A percentile compares a stretch with the other conserved stretches of the same genome.
Conservation (phyloP, 2,113 vertebrate genomes). For the Ammodytes dubius region DNA sequence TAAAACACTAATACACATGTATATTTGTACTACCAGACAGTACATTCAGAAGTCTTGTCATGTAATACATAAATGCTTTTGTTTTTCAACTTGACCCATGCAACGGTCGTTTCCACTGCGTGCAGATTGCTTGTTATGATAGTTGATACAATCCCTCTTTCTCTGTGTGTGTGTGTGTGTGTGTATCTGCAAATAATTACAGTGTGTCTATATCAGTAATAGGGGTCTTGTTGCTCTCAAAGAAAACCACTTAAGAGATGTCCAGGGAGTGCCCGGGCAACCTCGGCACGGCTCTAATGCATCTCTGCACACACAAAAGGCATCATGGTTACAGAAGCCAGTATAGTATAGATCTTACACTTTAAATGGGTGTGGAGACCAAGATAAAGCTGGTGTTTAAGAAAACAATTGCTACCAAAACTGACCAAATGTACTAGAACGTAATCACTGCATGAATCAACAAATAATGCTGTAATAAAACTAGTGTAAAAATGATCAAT, state of each 20-base stretch:
- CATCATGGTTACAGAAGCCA: neutral
- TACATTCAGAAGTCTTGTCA: neutral
- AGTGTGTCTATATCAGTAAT: constrained; percentile 55
- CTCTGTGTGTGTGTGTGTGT: constrained; percentile 12
- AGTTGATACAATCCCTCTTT: constrained; percentile 26
- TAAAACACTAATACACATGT: neutral
- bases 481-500: too few species aligned
- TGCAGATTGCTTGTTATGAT: constrained; percentile 40
- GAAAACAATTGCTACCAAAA: too few species aligned
- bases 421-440: too few species aligned
- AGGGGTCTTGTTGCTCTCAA: constrained; percentile 36
- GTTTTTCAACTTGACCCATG: neutral
- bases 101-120: neutral
- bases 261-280: constrained; percentile 47
- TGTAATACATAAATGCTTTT: neutral
- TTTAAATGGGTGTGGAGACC: too few species aligned
- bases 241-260: constrained; percentile 65
- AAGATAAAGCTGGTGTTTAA: too few species aligned
- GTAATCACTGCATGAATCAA: too few species aligned
- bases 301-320: constrained; percentile 7
- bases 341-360: neutral
- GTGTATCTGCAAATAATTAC: constrained; percentile 34
- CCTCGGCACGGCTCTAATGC: constrained; percentile 44
- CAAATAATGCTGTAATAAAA: too few species aligned
- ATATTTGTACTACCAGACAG: neutral